phyloP scores from a whole-genome alignment of 2,113 vertebrate species.

The Gymnogyps californianus region DNA sequence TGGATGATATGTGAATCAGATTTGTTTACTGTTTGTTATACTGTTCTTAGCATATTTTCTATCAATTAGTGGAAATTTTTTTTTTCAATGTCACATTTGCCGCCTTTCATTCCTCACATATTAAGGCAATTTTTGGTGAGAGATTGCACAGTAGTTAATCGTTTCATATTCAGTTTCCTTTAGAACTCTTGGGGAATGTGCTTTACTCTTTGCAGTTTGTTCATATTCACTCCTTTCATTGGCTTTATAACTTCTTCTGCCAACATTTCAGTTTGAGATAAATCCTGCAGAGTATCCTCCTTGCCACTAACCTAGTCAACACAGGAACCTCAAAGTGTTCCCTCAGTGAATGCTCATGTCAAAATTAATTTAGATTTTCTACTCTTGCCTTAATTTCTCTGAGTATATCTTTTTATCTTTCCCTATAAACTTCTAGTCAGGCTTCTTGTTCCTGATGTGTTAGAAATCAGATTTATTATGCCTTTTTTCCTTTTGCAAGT shows the following conservation, averaged over 20 bases:
- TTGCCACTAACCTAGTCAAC: not conserved
- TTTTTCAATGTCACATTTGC: not conserved
- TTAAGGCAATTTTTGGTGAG: not conserved
- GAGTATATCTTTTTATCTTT: not conserved
- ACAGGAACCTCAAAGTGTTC: not conserved
- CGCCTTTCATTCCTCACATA: not conserved
- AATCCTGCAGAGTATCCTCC: not conserved
- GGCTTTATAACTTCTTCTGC: not conserved
- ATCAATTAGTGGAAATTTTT: not conserved
- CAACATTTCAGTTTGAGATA: not conserved
- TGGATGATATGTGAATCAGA: not conserved
- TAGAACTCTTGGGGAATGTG: not conserved
- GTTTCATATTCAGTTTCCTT: not conserved
- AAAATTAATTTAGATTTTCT: not conserved
- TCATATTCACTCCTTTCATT: not conserved
- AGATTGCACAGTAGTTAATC: not conserved
- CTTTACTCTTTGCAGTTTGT: not conserved
- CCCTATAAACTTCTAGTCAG: not conserved
- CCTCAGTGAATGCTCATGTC: not conserved
- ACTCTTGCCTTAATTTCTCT: not conserved
- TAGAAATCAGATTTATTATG: not conserved
- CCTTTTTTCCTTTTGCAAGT: not conserved
- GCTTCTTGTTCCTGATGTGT: not conserved
- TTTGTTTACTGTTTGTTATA: not conserved
- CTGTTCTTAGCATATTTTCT: not conserved